Evolutionary conservation across 37 sponge, comb jelly and placozoan genomes (phyloP), one percentile per base, ranked within the genome.

Genomic region (Oopsacas minuta): DNA sequence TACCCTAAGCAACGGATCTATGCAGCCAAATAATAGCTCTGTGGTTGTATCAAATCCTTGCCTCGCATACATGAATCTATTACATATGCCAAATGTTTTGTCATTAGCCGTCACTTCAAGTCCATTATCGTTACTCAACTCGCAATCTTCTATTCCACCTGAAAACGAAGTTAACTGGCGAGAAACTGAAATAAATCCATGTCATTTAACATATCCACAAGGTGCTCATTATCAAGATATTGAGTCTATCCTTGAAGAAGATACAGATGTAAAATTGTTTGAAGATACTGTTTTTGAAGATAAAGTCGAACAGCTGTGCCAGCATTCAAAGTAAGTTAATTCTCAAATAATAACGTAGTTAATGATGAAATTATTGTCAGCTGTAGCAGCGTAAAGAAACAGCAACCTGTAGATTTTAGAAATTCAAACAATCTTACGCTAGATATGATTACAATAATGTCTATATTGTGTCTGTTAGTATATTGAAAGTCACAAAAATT

Each of bases 251-350:
- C 30, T 61, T 5, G 75, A 61, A 12, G 75, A 61, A 20, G 28
- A 61, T 61, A 12, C 75, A 61, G 75, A 61, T 61, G 30, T 61
- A 61, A 61, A 61, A n/a, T 34, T 61, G 30, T 61, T 61, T 61
- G 75, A 61, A 61, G 75, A 61, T 12, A 61, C 20, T 3, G 22
- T 61, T 34, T 61, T 61, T n/a, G 75, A 61, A 61, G 75, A 61
- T n/a, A 61, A 12, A 61, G 30, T 61, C 22, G 75, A 61, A 61
- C 28, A 10, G 30, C 22, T 61, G 75, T 61, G 75, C 75, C 28
- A 25, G 20, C 75, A 61, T 5, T 61, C 75, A 10, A 61, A 61
- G 75, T 61, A 61, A 61, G 75, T 61, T 46, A 22, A 22, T n/a
- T n/a, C n/a, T n/a, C n/a, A n/a, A n/a, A n/a, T n/a, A n/a, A n/a